Evolutionary conservation across 30 jellyfish, hydroid and myxozoan genomes (phyloP), one percentile per base, ranked within the genome.

Genomic region (Pseudorhiza aurosa): DNA sequence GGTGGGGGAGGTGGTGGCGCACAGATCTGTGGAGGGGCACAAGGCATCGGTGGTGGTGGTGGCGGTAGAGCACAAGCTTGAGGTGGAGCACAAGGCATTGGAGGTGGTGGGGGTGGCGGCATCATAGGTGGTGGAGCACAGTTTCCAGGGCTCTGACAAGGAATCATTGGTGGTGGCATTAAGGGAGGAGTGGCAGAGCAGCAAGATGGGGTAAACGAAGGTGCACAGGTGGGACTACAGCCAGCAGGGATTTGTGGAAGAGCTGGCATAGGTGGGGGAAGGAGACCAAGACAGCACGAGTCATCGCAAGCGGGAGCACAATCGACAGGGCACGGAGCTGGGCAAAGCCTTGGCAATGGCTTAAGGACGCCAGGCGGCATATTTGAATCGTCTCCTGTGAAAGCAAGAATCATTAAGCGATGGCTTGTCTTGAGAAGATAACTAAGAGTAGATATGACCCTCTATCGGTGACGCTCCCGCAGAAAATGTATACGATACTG

Each of bases 121-220:
- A 76, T 63, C 83, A 70, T 46, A 43, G 96, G 91, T 1, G 83
- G 91, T 45, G 91, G 91, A 10, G 81, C 83, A 71, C 88, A 78
- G 18, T 28, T 59, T 42, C 75, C 85, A 24, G 96, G 89, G 35
- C 89, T 55, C 31, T 49, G 80, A 44, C 84, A 69, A 58, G 96
- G 96, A 26, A 70, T 64, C 81, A 63, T 80, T 27, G 90, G 96
- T 0, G 96, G 90, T 63, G 96, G 96, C 68, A 78, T 63, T 39
- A 63, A 17, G 47, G 90, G 90, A 53, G 90, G 90, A 46, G 82
- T 58, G 69, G 90, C 90, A 35, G 90, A 63, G 53, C 90, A 78
- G 42, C 90, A 78, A 6, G 82, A 64, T 36, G 90, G 90, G 46
- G 90, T 71, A 68, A 58, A 78, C 14, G 90, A 4, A 24, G 90